These are phyloP conservation scores for Hymenochirus boettgeri DNA, from an alignment of 2,113 vertebrate species.

Conservation along the genomic window DNA sequence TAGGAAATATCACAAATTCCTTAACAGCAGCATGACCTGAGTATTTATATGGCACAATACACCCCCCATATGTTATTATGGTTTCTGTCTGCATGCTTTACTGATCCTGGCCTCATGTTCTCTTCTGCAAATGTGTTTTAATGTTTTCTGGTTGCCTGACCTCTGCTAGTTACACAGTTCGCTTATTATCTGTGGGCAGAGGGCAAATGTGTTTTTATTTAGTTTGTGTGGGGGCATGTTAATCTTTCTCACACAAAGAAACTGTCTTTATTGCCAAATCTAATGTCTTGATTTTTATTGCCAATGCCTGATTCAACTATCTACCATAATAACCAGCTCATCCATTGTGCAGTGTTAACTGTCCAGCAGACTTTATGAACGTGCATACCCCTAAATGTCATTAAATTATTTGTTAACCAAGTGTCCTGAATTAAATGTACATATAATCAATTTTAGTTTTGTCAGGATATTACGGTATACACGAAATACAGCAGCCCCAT, in stretches of 20 bases:
- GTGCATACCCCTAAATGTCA: neutral
- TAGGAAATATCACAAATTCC: neutral
- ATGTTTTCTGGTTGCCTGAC: constrained; percentile 7
- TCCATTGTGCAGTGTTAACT: neutral
- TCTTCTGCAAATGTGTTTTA: neutral
- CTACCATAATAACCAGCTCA: neutral
- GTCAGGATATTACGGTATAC: too few relatives aligned
- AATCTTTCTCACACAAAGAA: constrained; percentile 7
- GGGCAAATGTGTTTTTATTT: constrained; percentile 10
- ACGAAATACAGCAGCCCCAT: too few relatives aligned
- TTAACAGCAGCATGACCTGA: neutral
- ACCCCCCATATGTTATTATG: neutral
- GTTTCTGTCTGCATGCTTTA: constrained; percentile 18
- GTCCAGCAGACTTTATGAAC: neutral
- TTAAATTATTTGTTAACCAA: neutral
- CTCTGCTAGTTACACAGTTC: neutral
- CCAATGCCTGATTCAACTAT: neutral
- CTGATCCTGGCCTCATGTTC: neutral
- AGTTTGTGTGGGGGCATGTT: neutral
- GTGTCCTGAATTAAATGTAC: neutral
- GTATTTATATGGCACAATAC: neutral
- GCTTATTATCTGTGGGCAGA: neutral
- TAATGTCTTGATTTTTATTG: neutral
- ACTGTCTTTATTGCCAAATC: constrained; percentile 27
- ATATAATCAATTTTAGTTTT: too few relatives aligned